Evolutionary conservation across 2,888 invertebrate species (phyloP), one percentile per base, ranked within the genome.

Genomic region (Oligia fasciuncula): DNA sequence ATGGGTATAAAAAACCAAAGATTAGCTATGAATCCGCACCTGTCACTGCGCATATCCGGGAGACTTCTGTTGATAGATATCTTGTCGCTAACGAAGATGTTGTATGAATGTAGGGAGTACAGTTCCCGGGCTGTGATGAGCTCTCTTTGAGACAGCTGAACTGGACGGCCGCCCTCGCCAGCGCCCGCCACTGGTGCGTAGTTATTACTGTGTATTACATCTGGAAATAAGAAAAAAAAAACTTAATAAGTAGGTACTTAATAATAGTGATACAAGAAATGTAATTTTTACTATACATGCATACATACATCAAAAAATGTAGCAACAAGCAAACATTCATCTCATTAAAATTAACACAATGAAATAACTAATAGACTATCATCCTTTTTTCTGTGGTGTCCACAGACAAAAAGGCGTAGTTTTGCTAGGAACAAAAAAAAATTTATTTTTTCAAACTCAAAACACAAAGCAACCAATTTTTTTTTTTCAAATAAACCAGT

Each of bases 31-130:
- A 35, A 73, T 19, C 17, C 46, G 43, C 51, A 40, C 98, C 97
- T 98, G 91, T 98, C 98, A 93, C 98, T 98, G 85, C 99, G 96
- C 91, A 98, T 98, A 95, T 99, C 99, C 23, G 98, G 98, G 68
- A 99, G 96, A 79, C 97, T 98, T 89, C 99, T 97, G 92, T 99
- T 99, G 60, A 99, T 97, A 17, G 99, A 98, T 92, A 99, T 99
- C 86, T 98, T 97, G 95, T 99, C 99, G 92, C 99, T 98, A 77
- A 98, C 99, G 94, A 99, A 96, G 87, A 99, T 97, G 93, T 99
- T 99, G 93, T 99, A 99, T 60, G 98, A 97, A 93, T 99, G 99
- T 57, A 99, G 97, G 90, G 98, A 97, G 92, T 98, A 99, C 62
- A 98, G 97, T 84, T 98, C 98, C 91, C 98, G 98, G 97, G 98